Base-by-base conservation (phyloP, 2,113 vertebrate genomes). In the Oxyruncus cristatus region DNA sequence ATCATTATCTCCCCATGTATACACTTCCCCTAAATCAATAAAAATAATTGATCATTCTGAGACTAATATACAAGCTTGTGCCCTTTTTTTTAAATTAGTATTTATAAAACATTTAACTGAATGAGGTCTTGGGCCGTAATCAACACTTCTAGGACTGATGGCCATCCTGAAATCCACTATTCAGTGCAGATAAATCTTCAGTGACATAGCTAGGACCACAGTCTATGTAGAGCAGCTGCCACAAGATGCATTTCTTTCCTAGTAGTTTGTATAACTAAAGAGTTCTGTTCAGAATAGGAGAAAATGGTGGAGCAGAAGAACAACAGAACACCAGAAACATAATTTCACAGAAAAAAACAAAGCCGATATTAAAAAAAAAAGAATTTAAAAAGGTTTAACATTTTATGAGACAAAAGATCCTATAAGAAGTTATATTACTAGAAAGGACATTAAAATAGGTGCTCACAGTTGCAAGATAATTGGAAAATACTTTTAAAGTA, bases 1-100 rank as follows among this genome's bases (percentile, higher is more conserved):
- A 32, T 99, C 99, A 50, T 99, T 99, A 98, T 99, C 99, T 3
- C 99, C 99, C 99, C 99, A 99, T 0, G 99, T 99, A 93, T 99
- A 99, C 47, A 99, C 99, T 96, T 99, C 99, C 59, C 99, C 99
- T 99, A 97, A 88, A 91, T 1, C 27, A 93, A 75, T 2, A 95
- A 90, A 88, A 81, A 85, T 1, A 75, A 82, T 20, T 47, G 72
- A 33, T 82, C 70, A 33, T 46, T 56, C 37, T 70, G 30, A 70
- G 76, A 24, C 21, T 52, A 62, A 55, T 17, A 50, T 0, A 65
- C 7, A 75, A 37, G 9, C 3, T 42, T 73, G 71, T 30, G 37
- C 9, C 14, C 17, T 3, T 37, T 59, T 37, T 55, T 75, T 58
- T 32, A 11, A 14, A 59, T 33, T 42, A 87, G 4, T 24, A 33